phyloP scores from a whole-genome alignment of 2,113 vertebrate genomes.

The Bungarus multicinctus region DNA sequence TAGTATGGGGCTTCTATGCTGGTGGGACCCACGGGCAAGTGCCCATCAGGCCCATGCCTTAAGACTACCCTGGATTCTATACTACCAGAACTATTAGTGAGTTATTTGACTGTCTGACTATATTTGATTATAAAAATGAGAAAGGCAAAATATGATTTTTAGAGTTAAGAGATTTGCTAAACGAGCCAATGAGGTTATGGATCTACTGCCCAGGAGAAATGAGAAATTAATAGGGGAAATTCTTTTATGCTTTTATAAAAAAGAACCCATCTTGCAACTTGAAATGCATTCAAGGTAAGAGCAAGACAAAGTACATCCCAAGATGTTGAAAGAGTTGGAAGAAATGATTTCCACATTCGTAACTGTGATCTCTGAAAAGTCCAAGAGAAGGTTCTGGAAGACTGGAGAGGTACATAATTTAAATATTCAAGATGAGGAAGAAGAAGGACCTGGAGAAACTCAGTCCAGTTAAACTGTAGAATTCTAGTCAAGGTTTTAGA shows the following conservation, averaged over 20 bases:
- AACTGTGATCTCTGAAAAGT: background rate
- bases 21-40: too few relatives aligned
- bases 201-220: background rate
- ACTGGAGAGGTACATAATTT: background rate
- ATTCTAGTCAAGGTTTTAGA: background rate
- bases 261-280: background rate
- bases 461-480: background rate
- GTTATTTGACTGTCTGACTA: background rate
- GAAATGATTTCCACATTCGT: background rate
- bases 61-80: background rate
- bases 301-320: background rate
- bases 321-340: background rate
- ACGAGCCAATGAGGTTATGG: background rate
- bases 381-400: background rate
- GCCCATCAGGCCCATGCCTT: too few relatives aligned
- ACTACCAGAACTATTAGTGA: background rate
- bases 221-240: background rate
- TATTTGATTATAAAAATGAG: background rate
- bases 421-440: background rate
- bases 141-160: background rate
- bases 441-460: background rate
- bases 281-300: background rate
- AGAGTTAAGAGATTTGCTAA: background rate
- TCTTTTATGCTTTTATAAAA: background rate
- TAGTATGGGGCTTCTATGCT: too few relatives aligned